phyloP scores from a whole-genome alignment of 2,113 vertebrate species.

The Alouatta palliata region DNA sequence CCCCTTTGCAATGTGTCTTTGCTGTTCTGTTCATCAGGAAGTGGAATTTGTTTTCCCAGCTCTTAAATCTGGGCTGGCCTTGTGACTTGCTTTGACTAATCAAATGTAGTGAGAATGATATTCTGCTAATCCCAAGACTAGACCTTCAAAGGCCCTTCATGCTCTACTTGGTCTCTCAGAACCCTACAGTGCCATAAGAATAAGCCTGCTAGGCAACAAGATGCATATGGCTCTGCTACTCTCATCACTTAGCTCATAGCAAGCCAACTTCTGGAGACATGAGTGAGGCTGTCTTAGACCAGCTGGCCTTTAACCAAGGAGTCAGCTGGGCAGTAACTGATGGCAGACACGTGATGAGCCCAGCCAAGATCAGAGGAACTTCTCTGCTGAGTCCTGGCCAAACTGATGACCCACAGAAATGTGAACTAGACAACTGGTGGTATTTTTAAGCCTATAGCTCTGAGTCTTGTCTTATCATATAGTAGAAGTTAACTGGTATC shows the following conservation, averaged over 20 bases:
- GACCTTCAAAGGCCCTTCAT: not conserved
- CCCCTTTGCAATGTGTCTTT: not conserved
- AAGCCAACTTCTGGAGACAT: not conserved
- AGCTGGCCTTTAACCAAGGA: not conserved
- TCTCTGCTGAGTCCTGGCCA: not conserved
- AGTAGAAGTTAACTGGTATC: not conserved
- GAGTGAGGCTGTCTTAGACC: not conserved
- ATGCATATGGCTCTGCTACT: not conserved
- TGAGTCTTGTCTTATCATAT: not conserved
- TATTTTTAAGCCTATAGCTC: not conserved
- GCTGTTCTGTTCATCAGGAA: not conserved
- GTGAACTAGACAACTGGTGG: not conserved
- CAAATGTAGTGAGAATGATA: not conserved
- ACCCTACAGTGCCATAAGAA: not conserved
- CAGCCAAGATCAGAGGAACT: not conserved
- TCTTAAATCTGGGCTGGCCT: not conserved
- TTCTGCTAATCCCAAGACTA: not conserved
- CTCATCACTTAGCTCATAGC: not conserved
- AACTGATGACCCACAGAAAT: not conserved
- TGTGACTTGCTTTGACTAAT: not conserved
- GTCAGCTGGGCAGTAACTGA: not conserved
- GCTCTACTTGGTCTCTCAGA: not conserved
- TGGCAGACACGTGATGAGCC: not conserved
- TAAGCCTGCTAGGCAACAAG: not conserved
- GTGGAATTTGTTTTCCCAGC: not conserved